Evolutionary conservation across 2,888 invertebrate genomes (phyloP).

Genomic region (Meghimatium bilineatum): DNA sequence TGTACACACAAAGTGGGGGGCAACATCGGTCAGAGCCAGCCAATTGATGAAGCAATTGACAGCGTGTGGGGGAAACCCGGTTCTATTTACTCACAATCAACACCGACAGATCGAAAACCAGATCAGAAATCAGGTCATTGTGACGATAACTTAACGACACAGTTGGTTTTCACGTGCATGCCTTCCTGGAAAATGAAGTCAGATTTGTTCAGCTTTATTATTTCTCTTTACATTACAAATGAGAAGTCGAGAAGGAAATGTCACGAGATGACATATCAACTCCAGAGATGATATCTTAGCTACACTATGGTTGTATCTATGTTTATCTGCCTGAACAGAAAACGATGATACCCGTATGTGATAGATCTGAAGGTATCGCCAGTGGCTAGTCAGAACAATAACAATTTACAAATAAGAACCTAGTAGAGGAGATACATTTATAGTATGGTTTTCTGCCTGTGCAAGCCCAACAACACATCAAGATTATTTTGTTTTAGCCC

Average conservation of each 20-base stretch:
- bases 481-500: too few relatives aligned
- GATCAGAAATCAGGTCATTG: slow-evolving; percentile 4
- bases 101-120: not conserved
- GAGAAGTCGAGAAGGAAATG: not conserved
- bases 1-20: not conserved
- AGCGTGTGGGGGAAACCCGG: not conserved
- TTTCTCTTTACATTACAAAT: not conserved
- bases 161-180: not conserved
- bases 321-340: too few relatives aligned
- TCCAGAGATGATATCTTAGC: too few relatives aligned
- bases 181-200: not conserved
- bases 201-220: not conserved
- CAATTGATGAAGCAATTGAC: slow-evolving; percentile 22
- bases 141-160: not conserved
- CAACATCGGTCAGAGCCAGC: not conserved
- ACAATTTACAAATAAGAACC: too few relatives aligned
- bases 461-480: too few relatives aligned
- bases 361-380: too few relatives aligned
- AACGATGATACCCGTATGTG: too few relatives aligned
- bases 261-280: not conserved
- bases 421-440: too few relatives aligned
- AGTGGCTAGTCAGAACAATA: too few relatives aligned
- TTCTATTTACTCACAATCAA: slow-evolving; percentile 14
- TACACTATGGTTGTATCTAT: too few relatives aligned
- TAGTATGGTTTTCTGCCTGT: too few relatives aligned